Conservation (phyloP, 2,797 vertebrate genomes). For the Eulemur rubriventer region DNA sequence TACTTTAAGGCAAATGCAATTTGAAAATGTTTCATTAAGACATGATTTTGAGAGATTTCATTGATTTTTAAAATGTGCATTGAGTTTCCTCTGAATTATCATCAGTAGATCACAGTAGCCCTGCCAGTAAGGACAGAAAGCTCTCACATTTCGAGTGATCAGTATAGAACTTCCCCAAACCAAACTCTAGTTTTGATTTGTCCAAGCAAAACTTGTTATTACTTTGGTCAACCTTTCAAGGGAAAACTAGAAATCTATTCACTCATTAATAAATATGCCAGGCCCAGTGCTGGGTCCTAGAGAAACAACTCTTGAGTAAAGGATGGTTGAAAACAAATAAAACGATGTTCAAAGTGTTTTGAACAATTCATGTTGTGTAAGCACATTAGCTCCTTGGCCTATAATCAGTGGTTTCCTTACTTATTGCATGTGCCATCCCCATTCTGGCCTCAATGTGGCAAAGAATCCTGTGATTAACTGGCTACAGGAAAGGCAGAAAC, state of each 20-base stretch:
- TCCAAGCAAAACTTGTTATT: constrained; percentile 38
- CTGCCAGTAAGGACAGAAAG: neutral
- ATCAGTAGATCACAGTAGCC: neutral
- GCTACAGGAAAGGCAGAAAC: constrained; percentile 61
- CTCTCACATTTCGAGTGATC: neutral
- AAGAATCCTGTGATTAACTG: constrained; percentile 75
- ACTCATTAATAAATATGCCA: constrained; percentile 37
- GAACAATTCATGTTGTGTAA: constrained; percentile 73
- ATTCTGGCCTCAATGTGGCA: constrained; percentile 58
- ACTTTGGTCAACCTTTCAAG: constrained; percentile 47
- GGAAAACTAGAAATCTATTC: constrained; percentile 35
- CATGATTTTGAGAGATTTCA: neutral
- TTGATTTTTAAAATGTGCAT: neutral
- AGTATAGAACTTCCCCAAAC: neutral
- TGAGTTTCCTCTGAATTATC: neutral
- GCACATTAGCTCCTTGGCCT: constrained; percentile 69
- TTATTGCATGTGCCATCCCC: constrained; percentile 44
- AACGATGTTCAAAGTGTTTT: constrained; percentile 65
- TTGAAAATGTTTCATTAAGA: neutral
- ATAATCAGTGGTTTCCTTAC: constrained; percentile 67
- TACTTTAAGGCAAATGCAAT: neutral
- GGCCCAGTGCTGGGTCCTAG: constrained; percentile 11
- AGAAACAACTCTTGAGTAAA: constrained; percentile 62
- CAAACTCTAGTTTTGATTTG: constrained; percentile 26
- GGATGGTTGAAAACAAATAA: constrained; percentile 56